These are phyloP conservation scores for Cariama cristata DNA, from an alignment of 2,113 vertebrate genomes.

Conservation along the genomic window DNA sequence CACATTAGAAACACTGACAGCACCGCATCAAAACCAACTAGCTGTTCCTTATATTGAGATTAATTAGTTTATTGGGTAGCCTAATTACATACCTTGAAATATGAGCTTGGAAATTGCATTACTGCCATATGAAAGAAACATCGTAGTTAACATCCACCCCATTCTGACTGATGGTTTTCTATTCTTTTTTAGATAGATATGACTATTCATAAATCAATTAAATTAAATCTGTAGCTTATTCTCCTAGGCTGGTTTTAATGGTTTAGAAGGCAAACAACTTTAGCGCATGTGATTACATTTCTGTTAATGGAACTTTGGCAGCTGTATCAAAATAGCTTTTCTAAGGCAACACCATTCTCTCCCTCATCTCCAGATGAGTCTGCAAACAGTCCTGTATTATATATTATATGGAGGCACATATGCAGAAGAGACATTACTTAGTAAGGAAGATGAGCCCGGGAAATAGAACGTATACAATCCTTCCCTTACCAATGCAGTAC, in stretches of 20 bases:
- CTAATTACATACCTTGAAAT: slow-evolving; percentile 16
- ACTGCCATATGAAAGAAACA: not conserved
- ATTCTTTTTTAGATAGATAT: not conserved
- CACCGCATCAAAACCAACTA: not conserved
- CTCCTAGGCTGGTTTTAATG: slow-evolving; percentile 2
- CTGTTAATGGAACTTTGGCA: not conserved
- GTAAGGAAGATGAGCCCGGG: not conserved
- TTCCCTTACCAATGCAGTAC: not conserved
- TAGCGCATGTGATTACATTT: not conserved
- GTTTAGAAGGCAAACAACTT: slow-evolving; percentile 33
- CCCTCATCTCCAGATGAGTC: not conserved
- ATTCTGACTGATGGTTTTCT: not conserved
- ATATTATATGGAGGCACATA: not conserved
- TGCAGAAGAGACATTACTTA: not conserved
- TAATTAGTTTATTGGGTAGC: not conserved
- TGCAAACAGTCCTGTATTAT: not conserved
- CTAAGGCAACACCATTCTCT: not conserved
- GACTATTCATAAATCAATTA: slow-evolving; percentile 39
- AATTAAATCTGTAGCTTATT: slow-evolving; percentile 15
- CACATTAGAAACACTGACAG: not conserved
- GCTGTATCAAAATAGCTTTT: slow-evolving; percentile 3
- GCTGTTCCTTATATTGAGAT: not conserved
- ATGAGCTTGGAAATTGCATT: slow-evolving; percentile 2
- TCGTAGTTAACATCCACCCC: not conserved
- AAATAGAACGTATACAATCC: not conserved